Base-by-base conservation (phyloP, 2,888 invertebrate genomes). In the Drosophila pseudotalamancana region DNA sequence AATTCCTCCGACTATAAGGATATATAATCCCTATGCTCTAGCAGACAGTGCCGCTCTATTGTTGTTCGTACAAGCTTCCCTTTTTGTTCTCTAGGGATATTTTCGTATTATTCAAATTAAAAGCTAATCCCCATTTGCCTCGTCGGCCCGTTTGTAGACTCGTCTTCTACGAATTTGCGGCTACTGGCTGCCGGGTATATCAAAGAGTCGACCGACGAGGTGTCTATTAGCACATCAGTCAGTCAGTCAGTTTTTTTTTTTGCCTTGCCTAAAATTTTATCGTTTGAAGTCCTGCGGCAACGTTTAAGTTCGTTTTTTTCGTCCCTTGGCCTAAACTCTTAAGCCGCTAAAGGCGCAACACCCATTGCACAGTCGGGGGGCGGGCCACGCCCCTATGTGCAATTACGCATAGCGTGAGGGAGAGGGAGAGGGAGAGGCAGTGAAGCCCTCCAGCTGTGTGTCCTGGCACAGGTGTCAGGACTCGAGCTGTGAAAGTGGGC, bases 301-400 rank as follows among this genome's bases (percentile, higher is more conserved):
- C 53, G 48, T 67, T 64, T 77, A 69, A 63, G 71, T 69, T 12
- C 11, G 18, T 29, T 65, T 56, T 59, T 75, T 66, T 43, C 43
- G 51, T 50, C 23, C 37, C 43, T 32, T 53, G 21, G 9, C 46
- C 11, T 11, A 57, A 60, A 59, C 46, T 57, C 50, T 49, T 79
- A 87, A 82, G 72, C 87, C 81, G 87, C 83, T 87, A 85, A 82
- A 82, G 87, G 53, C 83, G 73, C 84, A 83, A 83, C 87, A 62
- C 84, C 87, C 72, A 79, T 59, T 40, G 35, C 61, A 51, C 66
- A 62, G 80, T 25, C 31, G 45, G 65, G 59, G 70, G 72, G 65
- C 35, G 21, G 16, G 11, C 6, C 39, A 59, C 51, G 69, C 68
- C 71, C 67, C 35, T 11, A 16, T 11, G 45, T 70, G 84, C 85